These are phyloP conservation scores for Enoplosus armatus DNA, from an alignment of 2,797 vertebrate species.

Conservation along the genomic window DNA sequence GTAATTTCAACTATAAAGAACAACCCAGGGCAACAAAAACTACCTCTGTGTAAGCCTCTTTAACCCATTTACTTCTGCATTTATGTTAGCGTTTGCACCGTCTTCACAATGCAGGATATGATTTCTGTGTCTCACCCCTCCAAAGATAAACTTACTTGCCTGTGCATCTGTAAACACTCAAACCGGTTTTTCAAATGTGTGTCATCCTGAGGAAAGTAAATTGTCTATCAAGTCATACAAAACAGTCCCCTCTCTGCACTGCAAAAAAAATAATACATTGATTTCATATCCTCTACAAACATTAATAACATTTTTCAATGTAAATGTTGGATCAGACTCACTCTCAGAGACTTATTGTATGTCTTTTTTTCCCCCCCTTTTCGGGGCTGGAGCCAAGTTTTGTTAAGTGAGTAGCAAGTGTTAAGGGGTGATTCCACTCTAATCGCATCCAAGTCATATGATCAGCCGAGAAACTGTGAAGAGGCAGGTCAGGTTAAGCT, in stretches of 20 bases:
- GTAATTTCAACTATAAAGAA: not conserved
- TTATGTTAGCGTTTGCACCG: not conserved
- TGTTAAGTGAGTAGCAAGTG: conserved; percentile 17
- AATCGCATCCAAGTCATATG: conserved; percentile 77
- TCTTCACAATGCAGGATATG: not conserved
- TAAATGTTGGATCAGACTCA: not conserved
- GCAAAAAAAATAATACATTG: not conserved
- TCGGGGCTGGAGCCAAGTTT: not conserved
- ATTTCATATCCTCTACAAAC: not conserved
- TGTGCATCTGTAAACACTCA: conserved; percentile 59
- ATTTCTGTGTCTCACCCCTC: conserved; percentile 18
- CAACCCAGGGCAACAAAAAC: not conserved
- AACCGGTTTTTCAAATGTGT: conserved; percentile 50
- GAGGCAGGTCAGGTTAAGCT: conserved; percentile 56
- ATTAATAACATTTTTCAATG: too few species aligned
- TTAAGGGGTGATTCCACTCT: conserved; percentile 49
- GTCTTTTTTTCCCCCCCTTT: not conserved
- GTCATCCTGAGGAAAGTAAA: conserved; percentile 7
- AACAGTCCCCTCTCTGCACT: not conserved
- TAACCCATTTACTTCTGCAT: not conserved
- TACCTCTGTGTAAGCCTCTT: accelerated
- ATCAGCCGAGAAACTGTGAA: conserved; percentile 62
- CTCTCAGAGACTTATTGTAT: not conserved
- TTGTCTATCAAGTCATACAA: conserved; percentile 2
- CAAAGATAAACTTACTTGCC: conserved; percentile 5